Percentiles rank a stretch among this genome's conserved stretches.
These are phyloP conservation scores for Halictus rubicundus DNA, from an alignment of 1,140 invertebrate genomes.

Conservation along the genomic window DNA sequence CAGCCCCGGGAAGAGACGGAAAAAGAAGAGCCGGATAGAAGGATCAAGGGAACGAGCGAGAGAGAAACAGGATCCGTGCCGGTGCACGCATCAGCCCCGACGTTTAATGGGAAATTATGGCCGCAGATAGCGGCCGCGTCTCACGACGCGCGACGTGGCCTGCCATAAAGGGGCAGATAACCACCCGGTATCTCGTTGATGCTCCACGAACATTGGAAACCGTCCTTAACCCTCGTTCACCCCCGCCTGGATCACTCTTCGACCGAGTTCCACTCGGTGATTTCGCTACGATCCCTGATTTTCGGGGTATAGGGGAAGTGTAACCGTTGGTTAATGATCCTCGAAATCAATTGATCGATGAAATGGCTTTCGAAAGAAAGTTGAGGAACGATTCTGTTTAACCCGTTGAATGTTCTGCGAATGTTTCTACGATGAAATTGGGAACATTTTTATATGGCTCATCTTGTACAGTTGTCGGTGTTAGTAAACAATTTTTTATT, in stretches of 20 bases:
- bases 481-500: too few species aligned
- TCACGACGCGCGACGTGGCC: slow-evolving; percentile 39
- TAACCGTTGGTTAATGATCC: too few species aligned
- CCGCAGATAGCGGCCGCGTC: slow-evolving; percentile 53
- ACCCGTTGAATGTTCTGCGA: too few species aligned
- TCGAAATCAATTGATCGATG: too few species aligned
- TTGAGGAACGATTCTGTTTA: too few species aligned
- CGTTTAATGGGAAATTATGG: slow-evolving; percentile 76
- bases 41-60: not conserved
- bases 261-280: not conserved
- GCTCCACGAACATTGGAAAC: slow-evolving; percentile 49
- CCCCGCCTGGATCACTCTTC: not conserved
- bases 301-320: too few species aligned
- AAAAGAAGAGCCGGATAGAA: not conserved
- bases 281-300: not conserved
- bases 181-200: slow-evolving; percentile 31
- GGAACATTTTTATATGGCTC: too few species aligned
- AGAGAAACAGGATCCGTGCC: slow-evolving; percentile 11
- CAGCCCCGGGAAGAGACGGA: slow-evolving; percentile 20
- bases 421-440: too few species aligned
- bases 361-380: too few species aligned
- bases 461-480: too few species aligned
- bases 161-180: slow-evolving; percentile 55
- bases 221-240: not conserved
- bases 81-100: slow-evolving; percentile 56